Base-by-base conservation (phyloP, 2,888 invertebrate species). In the Elmis aenea region DNA sequence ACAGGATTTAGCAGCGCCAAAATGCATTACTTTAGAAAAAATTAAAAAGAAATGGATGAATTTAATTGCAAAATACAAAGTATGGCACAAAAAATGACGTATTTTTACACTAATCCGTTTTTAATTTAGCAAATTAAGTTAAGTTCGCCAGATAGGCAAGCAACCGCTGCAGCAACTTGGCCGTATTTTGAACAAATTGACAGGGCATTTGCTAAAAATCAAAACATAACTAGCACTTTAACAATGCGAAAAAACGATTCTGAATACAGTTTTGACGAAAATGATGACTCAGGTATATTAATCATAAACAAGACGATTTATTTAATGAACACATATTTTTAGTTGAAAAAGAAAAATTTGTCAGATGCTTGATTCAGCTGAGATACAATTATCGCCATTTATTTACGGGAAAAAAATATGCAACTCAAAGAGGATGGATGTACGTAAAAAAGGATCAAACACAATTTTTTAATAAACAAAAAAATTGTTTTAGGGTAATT, bases 1-100 rank as follows among this genome's bases (percentile, higher is more conserved):
- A 33, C 45, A 46, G 26, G 52, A 54, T 20, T 38, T 51, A 3
- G 56, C 54, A 3, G 56, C 55, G 8, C 56, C 56, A 3, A 30
- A 50, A 14, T 51, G 47, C 29, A 46, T 56, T n/a, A 49, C 56
- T n/a, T 42, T 54, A 9, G 44, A 45, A 4, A 56, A 54, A 33
- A 55, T 56, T 33, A 56, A 56, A 36, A 56, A 56, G 44, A 56
- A 56, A 29, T 56, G 56, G 56, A 56, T 56, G 56, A 56, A 56
- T 43, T 46, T 56, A 26, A 52, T 56, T 45, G 52, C 56, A 11
- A 35, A 54, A 36, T 56, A 54, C 33, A 51, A 54, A 42, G 56
- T 55, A n/a, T n/a, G n/a, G n/a, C n/a, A n/a, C n/a, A n/a, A n/a
- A n/a, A n/a, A n/a, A n/a, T n/a, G n/a, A n/a, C n/a, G n/a, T n/a